Conservation (phyloP, 2,888 invertebrate species). For the Philopedon plagiatum region DNA sequence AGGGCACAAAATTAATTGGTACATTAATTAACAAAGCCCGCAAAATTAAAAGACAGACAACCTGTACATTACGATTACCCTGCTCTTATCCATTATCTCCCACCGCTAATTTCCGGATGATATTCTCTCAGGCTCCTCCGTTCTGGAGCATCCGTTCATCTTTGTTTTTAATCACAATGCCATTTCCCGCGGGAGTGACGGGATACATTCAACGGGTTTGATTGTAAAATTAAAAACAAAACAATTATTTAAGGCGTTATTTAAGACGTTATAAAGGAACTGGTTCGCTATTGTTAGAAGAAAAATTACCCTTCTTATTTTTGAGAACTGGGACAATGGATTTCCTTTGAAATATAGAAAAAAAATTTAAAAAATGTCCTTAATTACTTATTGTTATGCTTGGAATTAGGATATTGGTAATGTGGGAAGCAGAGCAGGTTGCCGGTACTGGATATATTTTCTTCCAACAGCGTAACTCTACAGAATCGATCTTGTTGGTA, state of each 20-base stretch:
- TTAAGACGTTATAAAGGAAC: conserved; percentile 30
- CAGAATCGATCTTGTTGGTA: too few species aligned
- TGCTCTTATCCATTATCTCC: conserved; percentile 49
- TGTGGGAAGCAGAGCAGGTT: not conserved
- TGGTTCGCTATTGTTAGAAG: conserved; percentile 11
- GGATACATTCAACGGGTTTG: conserved; percentile 36
- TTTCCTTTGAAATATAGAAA: not conserved
- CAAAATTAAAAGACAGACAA: conserved; percentile 47
- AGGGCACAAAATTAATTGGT: conserved; percentile 33
- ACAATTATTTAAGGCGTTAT: conserved; percentile 43
- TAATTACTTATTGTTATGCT: conserved; percentile 8
- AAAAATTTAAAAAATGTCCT: not conserved
- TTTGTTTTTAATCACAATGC: conserved; percentile 52
- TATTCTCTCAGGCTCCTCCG: conserved; percentile 44
- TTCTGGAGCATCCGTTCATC: conserved; percentile 43
- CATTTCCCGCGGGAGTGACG: conserved; percentile 38
- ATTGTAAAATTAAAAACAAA: conserved; percentile 49
- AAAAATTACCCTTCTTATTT: conserved; percentile 32
- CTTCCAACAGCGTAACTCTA: not conserved
- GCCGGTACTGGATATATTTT: too few species aligned
- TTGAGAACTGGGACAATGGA: not conserved
- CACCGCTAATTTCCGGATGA: conserved; percentile 48
- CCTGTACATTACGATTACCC: conserved; percentile 47
- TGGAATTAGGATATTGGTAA: not conserved
- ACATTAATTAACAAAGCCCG: conserved; percentile 43